Evolutionary conservation across 2,113 vertebrate species (phyloP).

Genomic region (Hoplias malabaricus): DNA sequence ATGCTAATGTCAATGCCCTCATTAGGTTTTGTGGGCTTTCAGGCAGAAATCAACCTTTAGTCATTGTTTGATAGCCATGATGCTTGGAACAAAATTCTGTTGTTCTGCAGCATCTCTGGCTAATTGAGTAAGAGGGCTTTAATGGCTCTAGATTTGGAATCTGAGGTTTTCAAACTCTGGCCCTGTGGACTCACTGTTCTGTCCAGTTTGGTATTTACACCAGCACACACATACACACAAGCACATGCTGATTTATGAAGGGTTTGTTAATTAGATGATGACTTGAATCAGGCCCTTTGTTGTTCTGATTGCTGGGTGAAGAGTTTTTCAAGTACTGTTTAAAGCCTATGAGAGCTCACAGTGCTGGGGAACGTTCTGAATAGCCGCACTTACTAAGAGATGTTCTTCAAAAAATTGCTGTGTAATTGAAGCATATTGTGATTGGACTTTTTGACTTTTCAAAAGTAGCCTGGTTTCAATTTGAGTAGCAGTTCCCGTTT

Average conservation of each 20-base stretch:
- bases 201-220: not conserved
- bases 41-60: not conserved
- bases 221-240: not conserved
- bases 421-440: not conserved
- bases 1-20: no score
- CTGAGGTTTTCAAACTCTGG: not conserved
- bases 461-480: not conserved
- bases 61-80: not conserved
- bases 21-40: not conserved
- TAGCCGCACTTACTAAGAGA: not conserved
- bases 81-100: not conserved
- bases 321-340: conserved; percentile 14
- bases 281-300: not conserved
- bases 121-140: not conserved
- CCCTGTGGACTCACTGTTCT: not conserved
- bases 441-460: not conserved
- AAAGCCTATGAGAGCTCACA: not conserved
- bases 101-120: not conserved
- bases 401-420: conserved; percentile 3
- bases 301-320: conserved; percentile 7
- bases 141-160: not conserved
- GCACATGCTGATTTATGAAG: conserved; percentile 8
- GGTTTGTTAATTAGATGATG: conserved; percentile 15
- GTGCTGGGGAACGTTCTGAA: not conserved
- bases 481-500: not conserved